Conservation (phyloP, 2,797 vertebrate genomes). For the Atherinosoma microstoma region DNA sequence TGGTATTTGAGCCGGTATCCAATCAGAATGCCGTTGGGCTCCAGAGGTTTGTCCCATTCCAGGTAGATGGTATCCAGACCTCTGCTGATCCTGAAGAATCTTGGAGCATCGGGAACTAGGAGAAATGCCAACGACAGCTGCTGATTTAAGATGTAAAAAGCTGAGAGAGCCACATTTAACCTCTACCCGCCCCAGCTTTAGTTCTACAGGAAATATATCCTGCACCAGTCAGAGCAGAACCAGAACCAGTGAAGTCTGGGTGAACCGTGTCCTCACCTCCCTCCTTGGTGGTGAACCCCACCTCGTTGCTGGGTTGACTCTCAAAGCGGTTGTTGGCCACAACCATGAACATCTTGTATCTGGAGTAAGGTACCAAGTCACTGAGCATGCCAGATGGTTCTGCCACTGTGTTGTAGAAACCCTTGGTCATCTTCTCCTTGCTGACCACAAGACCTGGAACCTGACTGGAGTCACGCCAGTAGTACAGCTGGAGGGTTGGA, state of each 20-base stretch:
- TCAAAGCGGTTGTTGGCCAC: conserved; percentile 92
- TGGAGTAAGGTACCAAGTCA: conserved; percentile 91
- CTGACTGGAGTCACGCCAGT: conserved; percentile 93
- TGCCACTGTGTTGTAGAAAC: conserved; percentile 87
- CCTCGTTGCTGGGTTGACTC: conserved; percentile 88
- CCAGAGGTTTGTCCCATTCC: conserved; percentile 93
- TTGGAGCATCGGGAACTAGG: conserved; percentile 90
- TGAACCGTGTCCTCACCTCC: conserved; percentile 85
- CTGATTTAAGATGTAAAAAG: too few species aligned
- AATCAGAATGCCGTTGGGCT: conserved; percentile 92
- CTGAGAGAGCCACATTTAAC: too few species aligned
- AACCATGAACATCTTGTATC: conserved; percentile 95
- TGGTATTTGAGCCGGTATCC: conserved; percentile 91
- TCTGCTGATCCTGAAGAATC: conserved; percentile 89
- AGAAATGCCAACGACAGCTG: too few species aligned
- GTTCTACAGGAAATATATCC: too few species aligned
- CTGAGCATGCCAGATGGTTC: conserved; percentile 87
- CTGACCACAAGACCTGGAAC: conserved; percentile 89
- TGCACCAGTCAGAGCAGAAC: too few species aligned
- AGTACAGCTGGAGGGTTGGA: conserved; percentile 87
- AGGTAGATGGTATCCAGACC: conserved; percentile 86
- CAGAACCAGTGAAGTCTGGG: neutral
- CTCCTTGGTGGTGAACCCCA: conserved; percentile 92
- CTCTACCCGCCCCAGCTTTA: too few species aligned
- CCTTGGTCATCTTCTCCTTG: conserved; percentile 89